A percentile compares a stretch with the other conserved stretches of the same genome.
Evolutionary conservation across 2,888 invertebrate species (phyloP).

Genomic region (Heliconius ismenius): DNA sequence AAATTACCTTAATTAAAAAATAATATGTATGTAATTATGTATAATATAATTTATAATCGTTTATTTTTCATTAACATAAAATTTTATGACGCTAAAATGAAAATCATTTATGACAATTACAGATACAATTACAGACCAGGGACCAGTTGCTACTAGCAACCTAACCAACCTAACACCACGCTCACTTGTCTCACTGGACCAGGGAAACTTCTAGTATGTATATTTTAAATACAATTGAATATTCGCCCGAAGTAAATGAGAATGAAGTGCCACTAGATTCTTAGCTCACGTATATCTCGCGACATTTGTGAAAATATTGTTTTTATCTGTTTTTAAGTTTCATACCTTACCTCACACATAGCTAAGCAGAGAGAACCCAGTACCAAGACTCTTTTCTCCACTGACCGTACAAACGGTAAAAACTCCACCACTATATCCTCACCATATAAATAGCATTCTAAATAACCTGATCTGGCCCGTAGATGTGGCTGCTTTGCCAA

Average conservation of each 20-base stretch:
- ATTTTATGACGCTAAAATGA: too few species aligned
- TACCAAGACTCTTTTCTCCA: not conserved
- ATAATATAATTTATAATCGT: not conserved
- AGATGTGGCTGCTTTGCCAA: slow-evolving; percentile 77
- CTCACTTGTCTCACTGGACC: too few species aligned
- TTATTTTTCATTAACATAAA: too few species aligned
- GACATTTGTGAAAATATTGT: too few species aligned
- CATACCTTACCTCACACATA: not conserved
- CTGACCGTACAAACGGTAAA: too few species aligned
- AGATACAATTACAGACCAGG: too few species aligned
- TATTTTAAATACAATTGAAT: too few species aligned
- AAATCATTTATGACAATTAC: too few species aligned
- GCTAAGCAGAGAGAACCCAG: not conserved
- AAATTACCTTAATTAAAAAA: too few species aligned
- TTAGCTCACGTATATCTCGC: not conserved
- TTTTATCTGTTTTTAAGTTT: not conserved
- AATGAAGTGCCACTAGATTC: not conserved
- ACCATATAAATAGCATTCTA: not conserved
- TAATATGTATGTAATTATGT: not conserved
- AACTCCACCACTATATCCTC: not conserved
- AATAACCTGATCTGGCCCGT: slow-evolving; percentile 60
- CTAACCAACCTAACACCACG: too few species aligned
- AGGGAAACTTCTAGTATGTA: too few species aligned
- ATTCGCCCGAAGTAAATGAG: not conserved
- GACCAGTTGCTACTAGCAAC: too few species aligned